Evolutionary conservation across 2,797 vertebrate species (phyloP).

Genomic region (Potorous gilbertii): DNA sequence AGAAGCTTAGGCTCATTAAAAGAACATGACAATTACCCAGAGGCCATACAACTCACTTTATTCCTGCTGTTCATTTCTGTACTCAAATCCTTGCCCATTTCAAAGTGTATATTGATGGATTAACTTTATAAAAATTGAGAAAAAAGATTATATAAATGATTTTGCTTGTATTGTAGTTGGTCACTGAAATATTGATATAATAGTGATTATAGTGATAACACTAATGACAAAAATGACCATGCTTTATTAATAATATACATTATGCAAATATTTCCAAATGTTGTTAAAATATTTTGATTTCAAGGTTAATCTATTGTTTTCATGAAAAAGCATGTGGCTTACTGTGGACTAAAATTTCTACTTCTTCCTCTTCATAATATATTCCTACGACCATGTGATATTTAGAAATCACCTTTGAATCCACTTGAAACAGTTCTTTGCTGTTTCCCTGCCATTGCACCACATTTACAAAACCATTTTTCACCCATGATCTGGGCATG

Average conservation of each 20-base stretch:
- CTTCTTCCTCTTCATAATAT: conserved; percentile 46
- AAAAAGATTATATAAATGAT: no score
- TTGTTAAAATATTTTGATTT: conserved; percentile 39
- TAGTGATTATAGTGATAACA: background rate
- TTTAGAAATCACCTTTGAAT: conserved; percentile 33
- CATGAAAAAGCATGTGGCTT: background rate
- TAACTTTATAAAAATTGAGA: no score
- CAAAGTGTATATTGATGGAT: background rate
- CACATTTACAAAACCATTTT: background rate
- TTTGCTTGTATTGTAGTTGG: background rate
- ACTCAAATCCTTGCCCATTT: background rate
- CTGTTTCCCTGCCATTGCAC: conserved; percentile 36
- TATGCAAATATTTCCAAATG: conserved; percentile 34
- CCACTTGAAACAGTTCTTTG: conserved; percentile 25
- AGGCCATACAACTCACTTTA: background rate
- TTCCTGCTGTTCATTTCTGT: background rate
- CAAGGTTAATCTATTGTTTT: background rate
- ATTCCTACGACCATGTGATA: conserved; percentile 17
- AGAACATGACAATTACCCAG: background rate
- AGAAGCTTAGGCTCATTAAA: background rate
- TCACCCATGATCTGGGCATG: no score
- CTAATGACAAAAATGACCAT: background rate
- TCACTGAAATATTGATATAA: background rate
- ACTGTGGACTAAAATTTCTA: conserved; percentile 10
- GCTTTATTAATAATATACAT: conserved; percentile 11